These are phyloP conservation scores for Charadrius vociferus DNA, from an alignment of 2,113 vertebrate species.

Conservation along the genomic window DNA sequence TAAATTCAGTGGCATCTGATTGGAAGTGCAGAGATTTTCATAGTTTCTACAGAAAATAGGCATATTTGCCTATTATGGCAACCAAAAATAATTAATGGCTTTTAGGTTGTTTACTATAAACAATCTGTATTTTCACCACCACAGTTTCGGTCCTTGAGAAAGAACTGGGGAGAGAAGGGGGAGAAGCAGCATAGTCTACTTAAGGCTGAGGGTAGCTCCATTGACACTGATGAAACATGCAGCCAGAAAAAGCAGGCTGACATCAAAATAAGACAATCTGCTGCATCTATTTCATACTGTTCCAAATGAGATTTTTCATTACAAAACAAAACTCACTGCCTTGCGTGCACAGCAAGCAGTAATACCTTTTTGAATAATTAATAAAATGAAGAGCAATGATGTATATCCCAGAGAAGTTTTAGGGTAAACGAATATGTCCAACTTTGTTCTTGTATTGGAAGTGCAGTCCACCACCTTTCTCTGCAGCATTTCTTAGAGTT, in stretches of 20 bases:
- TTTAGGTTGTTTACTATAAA: slow-evolving; percentile 37
- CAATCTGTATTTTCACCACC: slow-evolving; percentile 32
- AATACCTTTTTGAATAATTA: slow-evolving; percentile 30
- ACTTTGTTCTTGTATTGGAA: not conserved
- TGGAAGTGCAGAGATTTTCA: not conserved
- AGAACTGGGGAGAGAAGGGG: not conserved
- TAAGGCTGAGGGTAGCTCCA: not conserved
- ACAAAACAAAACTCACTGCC: not conserved
- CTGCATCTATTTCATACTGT: not conserved
- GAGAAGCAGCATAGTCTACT: not conserved
- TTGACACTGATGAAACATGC: not conserved
- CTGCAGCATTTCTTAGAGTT: not conserved
- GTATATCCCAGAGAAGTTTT: not conserved
- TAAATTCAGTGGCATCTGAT: not conserved
- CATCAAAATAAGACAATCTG: slow-evolving; percentile 33
- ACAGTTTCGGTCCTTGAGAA: not conserved
- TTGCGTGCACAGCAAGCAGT: not conserved
- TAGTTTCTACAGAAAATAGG: not conserved
- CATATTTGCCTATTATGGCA: not conserved
- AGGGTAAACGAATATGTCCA: not conserved
- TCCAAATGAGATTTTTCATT: slow-evolving; percentile 1
- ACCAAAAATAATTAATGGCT: slow-evolving; percentile 16
- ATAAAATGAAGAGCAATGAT: slow-evolving; percentile 1
- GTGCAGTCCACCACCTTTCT: not conserved
- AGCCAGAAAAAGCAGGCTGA: slow-evolving; percentile 31